Base-by-base conservation (phyloP, 2,888 invertebrate species). In the Idaea aversata region DNA sequence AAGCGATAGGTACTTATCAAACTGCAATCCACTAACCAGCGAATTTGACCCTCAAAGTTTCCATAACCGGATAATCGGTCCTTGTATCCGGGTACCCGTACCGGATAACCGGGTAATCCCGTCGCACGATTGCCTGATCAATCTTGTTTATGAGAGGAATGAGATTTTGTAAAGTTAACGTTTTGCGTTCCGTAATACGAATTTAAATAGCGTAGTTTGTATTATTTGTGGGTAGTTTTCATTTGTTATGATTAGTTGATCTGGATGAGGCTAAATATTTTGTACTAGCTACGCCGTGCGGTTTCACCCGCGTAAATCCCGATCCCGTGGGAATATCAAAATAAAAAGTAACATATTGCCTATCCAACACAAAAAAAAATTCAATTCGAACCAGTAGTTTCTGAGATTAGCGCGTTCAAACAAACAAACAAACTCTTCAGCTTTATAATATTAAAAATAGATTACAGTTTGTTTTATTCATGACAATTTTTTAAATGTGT, bases 61-160 rank as follows among this genome's bases (percentile, higher is more conserved):
- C 69, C 65, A 69, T 67, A 66, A 67, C 65, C 65, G 67, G 67
- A 69, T 69, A 67, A 69, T 66, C 69, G 69, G 59, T 60, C 34
- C 25, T 38, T 61, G 38, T 38, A 38, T 38, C 34, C 34, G 59
- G 34, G 5, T 15, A 59, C 25, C 34, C 61, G 38, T 13, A 61
- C 16, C 25, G 25, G 25, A 61, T 61, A 38, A 34, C 34, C 57
- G 13, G 63, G 59, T 68, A 65, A 73, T 73, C 68, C 69, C 64
- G 68, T 58, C 66, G 65, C 70, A 70, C 70, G 70, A 72, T 70
- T 69, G 73, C 62, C 69, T 70, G 73, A 73, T 73, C 73, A 73
- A 72, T 73, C 73, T 72, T 72, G 72, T 72, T 73, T 72, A 70
- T 70, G 66, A 68, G 67, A 66, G 63, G 67, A 68, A 73, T 70